Base-by-base conservation (phyloP, 2,113 vertebrate genomes). In the Gallinago media region DNA sequence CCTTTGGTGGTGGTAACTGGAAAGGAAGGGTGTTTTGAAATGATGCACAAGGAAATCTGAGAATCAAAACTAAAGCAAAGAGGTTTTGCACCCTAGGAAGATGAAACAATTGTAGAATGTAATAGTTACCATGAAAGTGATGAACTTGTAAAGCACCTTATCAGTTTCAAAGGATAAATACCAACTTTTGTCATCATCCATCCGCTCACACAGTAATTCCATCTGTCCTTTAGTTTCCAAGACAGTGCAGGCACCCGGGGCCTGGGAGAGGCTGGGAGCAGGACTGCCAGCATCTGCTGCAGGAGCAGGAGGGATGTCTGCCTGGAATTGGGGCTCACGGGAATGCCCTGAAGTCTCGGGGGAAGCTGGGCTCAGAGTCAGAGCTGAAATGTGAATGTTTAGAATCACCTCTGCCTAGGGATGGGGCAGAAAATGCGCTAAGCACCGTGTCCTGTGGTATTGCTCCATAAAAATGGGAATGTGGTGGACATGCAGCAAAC, bases 271-370 rank as follows among this genome's bases (percentile, higher is more conserved):
- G 3, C 27, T 78, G 38, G 8, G 21, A 75, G 29, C 47, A 31
- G 22, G 18, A 16, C 26, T 27, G 3, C 55, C 50, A 11, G 17
- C 6, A 8, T 72, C 5, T 12, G 2, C 8, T 4, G 9, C 17
- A 50, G 20, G n/a, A 62, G n/a, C 11, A 47, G 52, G 50, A 67
- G 27, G 20, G 34, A 83, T 62, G 13, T 32, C 26, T 66, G 16
- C 6, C 59, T 90, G 59, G 46, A 80, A 81, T 54, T 0, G 0
- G 29, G n/a, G 21, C 49, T 87, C 23, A 32, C 0, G 3, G 66
- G 61, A 76, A 23, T 31, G 23, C 27, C 18, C 15, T 46, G 59
- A 62, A 56, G 15, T n/a, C 34, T 79, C 31, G 61, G 18, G 38
- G n/a, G 63, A 65, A 55, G 12, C 40, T 80, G 8, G 5, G 83